Percentiles rank a stretch among this genome's conserved stretches.
phyloP scores from a whole-genome alignment of 35 echinoderm and acorn worm species.

The Ptychodera flava region DNA sequence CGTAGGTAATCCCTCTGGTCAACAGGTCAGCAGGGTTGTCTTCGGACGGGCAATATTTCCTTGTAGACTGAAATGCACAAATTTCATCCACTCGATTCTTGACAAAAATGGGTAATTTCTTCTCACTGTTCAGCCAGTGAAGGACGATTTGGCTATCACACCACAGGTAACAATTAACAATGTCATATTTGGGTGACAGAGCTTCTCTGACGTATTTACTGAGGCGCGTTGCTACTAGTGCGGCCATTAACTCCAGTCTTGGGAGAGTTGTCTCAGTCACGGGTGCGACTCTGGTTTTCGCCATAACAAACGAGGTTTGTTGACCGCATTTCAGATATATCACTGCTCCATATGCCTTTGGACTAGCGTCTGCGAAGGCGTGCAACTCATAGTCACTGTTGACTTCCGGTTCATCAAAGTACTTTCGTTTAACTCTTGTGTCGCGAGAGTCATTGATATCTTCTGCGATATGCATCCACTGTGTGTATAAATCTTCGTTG shows the following conservation, averaged over 20 bases:
- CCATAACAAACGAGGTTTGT: not conserved
- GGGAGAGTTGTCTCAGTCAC: not conserved
- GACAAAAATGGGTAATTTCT: slow-evolving; percentile 1
- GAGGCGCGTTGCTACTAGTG: not conserved
- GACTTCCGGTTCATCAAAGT: not conserved
- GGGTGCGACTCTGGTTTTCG: not conserved
- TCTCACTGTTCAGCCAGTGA: not conserved
- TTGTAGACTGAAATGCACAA: not conserved
- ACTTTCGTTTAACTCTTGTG: not conserved
- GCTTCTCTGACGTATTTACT: not conserved
- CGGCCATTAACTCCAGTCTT: not conserved
- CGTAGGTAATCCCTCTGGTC: not conserved
- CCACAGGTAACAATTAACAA: not conserved
- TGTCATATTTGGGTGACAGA: not conserved
- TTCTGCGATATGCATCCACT: not conserved
- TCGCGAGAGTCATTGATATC: not conserved
- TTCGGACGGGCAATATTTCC: not conserved
- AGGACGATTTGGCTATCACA: slow-evolving; percentile 5
- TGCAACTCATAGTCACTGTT: not conserved
- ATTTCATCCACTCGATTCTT: not conserved
- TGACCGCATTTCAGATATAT: not conserved
- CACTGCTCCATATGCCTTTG: slow-evolving; percentile 8
- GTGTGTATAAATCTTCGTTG: not conserved
- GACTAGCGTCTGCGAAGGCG: slow-evolving; percentile 5
- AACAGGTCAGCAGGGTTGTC: not conserved